These are phyloP conservation scores for Cephus spinipes DNA, from an alignment of 2,888 invertebrate genomes.

Conservation along the genomic window DNA sequence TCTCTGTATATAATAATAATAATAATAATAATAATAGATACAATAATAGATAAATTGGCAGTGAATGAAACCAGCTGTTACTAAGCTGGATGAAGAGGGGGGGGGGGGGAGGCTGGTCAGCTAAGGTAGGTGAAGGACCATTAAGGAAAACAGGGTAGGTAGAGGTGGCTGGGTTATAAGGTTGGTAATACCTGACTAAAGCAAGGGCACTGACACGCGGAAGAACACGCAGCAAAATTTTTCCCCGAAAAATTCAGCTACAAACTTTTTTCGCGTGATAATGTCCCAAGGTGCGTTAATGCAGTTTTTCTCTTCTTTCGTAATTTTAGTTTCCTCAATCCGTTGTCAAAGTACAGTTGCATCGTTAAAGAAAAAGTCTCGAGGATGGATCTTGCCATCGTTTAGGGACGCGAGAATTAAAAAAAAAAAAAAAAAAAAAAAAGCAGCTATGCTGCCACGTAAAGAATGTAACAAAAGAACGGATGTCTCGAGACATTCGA, in stretches of 20 bases:
- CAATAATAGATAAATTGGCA: slow-evolving; percentile 54
- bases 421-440: background rate
- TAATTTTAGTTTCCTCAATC: background rate
- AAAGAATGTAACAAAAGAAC: background rate
- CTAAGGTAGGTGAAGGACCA: background rate
- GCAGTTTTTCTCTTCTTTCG: background rate
- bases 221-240: slow-evolving; percentile 27
- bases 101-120: no score
- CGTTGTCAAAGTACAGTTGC: slow-evolving; percentile 35
- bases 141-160: background rate
- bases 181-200: slow-evolving; percentile 32
- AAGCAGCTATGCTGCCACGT: background rate
- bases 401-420: background rate
- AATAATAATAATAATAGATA: slow-evolving; percentile 31
- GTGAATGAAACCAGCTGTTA: slow-evolving; percentile 49
- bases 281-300: slow-evolving; percentile 14
- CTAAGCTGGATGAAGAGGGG: slow-evolving; percentile 32
- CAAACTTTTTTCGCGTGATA: slow-evolving; percentile 10
- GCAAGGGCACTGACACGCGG: slow-evolving; percentile 27
- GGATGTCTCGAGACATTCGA: slow-evolving; percentile 8
- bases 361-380: slow-evolving; percentile 3
- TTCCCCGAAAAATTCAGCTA: slow-evolving; percentile 18
- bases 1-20: slow-evolving; percentile 27
- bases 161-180: background rate
- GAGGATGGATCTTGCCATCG: background rate